Evolutionary conservation across 2,797 vertebrate species (phyloP), one percentile per base, ranked within the genome.

Genomic region (Schizopygopsis pylzovi): DNA sequence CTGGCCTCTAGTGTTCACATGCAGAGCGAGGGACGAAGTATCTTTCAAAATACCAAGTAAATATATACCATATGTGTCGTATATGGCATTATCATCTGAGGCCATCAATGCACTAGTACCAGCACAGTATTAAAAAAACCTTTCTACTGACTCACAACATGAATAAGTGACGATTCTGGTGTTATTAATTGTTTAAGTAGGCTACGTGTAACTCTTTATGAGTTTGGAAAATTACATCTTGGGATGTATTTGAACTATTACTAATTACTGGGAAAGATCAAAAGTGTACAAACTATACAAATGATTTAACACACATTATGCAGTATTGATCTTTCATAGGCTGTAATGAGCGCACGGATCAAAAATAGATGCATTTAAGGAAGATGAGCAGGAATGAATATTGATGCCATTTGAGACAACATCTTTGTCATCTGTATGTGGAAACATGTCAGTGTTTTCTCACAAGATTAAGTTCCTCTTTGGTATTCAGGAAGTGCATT

Each of bases 1-100:
- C 39, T 79, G 39, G 20, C 56, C 77, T 79, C 77, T 12, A 20
- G 56, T 63, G 77, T 63, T 63, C 20, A 59, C 52, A 78, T 2
- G 10, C 11, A 52, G 22, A 54, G 33, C 28, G 33, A 33, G 33
- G 33, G 33, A 33, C 33, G 10, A 49, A 73, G 6, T n/a, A 45
- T 16, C 2, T 43, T 49, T 47, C 12, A 13, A 13, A 47, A 10
- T 49, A 49, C 16, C 8, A 75, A 18, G 8, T 33, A 52, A 52
- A 52, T 2, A 12, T 59, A 1, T 25, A 25, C 56, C 22, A 12
- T 12, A 22, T 13, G 18, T 54, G 2, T 54, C 52, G 2, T 8
- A 65, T 47, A 20, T 22, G 18, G 28, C 33, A 5, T 28, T 16
- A 49, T 28, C 13, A 28, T 73, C 43, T 49, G 71, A 33, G 11